Percentiles rank a stretch among this genome's conserved stretches.
Evolutionary conservation across 2,888 invertebrate genomes (phyloP).

Genomic region (Acrocera orbiculus): DNA sequence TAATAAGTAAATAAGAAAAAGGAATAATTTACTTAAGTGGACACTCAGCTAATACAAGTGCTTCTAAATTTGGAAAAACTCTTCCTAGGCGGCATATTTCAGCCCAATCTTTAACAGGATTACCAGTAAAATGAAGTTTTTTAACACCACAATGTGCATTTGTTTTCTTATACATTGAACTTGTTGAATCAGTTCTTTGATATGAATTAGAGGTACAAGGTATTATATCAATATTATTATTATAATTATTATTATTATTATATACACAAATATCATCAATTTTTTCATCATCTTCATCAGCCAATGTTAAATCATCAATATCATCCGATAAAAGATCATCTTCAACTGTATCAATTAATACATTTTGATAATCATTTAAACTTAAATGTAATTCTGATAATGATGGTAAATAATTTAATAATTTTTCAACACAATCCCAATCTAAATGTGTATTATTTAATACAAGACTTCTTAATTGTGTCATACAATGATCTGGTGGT

Average conservation of each 20-base stretch:
- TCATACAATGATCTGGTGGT: conserved; percentile 24
- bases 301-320: conserved; percentile 3
- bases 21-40: conserved; percentile 42
- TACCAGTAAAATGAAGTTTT: conserved; percentile 74
- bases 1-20: conserved; percentile 7
- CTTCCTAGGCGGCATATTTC: conserved; percentile 70
- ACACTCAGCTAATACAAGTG: conserved; percentile 72
- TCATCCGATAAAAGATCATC: conserved; percentile 6
- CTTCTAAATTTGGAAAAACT: conserved; percentile 71
- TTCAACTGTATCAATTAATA: conserved; percentile 41
- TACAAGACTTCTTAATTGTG: conserved; percentile 55
- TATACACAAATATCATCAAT: conserved; percentile 5
- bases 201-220: conserved; percentile 4
- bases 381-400: conserved; percentile 86
- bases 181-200: conserved; percentile 12
- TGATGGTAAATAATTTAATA: conserved; percentile 58
- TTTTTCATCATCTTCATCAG: conserved; percentile 5
- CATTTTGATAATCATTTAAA: conserved; percentile 68
- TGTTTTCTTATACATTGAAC: conserved; percentile 18
- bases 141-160: conserved; percentile 48
- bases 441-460: conserved; percentile 74
- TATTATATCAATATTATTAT: too few species aligned
- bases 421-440: conserved; percentile 63
- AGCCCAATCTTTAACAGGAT: conserved; percentile 67
- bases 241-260: background rate